Conservation (phyloP, 2,797 vertebrate genomes). For the Hozukius guyotensis region DNA sequence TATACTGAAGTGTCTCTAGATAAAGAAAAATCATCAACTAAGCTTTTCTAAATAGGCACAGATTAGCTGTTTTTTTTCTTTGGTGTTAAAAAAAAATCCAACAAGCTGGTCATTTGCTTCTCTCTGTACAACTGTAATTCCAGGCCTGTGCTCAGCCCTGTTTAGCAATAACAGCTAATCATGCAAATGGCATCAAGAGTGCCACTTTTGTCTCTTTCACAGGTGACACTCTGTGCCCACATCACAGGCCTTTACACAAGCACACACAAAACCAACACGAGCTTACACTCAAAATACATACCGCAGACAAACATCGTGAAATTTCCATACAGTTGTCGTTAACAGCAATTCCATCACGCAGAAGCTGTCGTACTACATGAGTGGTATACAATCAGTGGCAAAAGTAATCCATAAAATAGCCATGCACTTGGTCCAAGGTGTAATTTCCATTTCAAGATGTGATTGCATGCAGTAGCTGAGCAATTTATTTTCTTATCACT, state of each 20-base stretch:
- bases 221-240: constrained; percentile 25
- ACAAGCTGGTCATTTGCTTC: constrained; percentile 36
- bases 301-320: constrained; percentile 19
- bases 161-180: constrained; percentile 70
- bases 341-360: constrained; percentile 59
- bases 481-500: constrained; percentile 53
- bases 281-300: constrained; percentile 20
- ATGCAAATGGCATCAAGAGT: constrained; percentile 71
- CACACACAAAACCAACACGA: constrained; percentile 8
- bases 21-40: neutral
- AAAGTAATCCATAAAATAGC: constrained; percentile 76
- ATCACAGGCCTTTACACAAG: constrained; percentile 9
- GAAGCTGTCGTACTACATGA: constrained; percentile 58
- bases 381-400: constrained; percentile 76
- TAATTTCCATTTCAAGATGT: constrained; percentile 81
- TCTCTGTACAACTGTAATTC: constrained; percentile 53
- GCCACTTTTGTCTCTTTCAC: constrained; percentile 66
- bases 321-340: constrained; percentile 58
- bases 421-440: constrained; percentile 65
- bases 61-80: constrained; percentile 9
- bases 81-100: neutral
- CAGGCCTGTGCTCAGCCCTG: constrained; percentile 31
- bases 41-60: constrained; percentile 4
- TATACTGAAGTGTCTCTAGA: neutral
- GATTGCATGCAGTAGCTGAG: constrained; percentile 72